phyloP scores from a whole-genome alignment of 92 coral and sea anemone genomes.

The Actinostola sp. region DNA sequence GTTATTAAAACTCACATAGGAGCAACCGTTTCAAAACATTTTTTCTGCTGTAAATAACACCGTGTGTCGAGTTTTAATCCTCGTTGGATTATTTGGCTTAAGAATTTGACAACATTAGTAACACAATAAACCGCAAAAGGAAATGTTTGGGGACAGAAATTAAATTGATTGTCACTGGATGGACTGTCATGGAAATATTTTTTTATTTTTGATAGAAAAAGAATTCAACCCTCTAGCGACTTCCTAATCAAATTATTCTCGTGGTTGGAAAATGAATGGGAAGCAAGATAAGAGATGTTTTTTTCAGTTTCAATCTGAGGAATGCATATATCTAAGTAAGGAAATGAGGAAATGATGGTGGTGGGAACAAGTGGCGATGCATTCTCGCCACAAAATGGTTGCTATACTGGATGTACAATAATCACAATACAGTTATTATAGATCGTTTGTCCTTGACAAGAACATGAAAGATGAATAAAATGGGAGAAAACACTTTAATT shows the following conservation, averaged over 20 bases:
- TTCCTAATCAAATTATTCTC: neutral
- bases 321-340: neutral
- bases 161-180: neutral
- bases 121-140: neutral
- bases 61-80: neutral
- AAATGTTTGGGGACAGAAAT: neutral
- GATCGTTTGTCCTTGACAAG: no score
- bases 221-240: neutral
- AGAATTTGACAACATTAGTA: neutral
- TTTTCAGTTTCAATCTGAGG: neutral
- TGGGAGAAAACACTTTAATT: neutral
- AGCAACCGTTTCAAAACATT: no score
- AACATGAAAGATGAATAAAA: neutral
- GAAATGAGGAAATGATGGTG: neutral
- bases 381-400: neutral
- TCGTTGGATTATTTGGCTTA: neutral
- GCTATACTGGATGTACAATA: neutral
- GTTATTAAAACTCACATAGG: no score
- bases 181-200: neutral
- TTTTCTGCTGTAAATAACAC: neutral
- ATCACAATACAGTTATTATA: no score
- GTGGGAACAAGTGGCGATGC: slow-evolving; percentile 1
- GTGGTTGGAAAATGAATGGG: neutral
- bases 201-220: neutral
- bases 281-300: neutral